These are phyloP conservation scores for Camptogramma bilineatum DNA, from an alignment of 2,888 invertebrate genomes.

Conservation along the genomic window DNA sequence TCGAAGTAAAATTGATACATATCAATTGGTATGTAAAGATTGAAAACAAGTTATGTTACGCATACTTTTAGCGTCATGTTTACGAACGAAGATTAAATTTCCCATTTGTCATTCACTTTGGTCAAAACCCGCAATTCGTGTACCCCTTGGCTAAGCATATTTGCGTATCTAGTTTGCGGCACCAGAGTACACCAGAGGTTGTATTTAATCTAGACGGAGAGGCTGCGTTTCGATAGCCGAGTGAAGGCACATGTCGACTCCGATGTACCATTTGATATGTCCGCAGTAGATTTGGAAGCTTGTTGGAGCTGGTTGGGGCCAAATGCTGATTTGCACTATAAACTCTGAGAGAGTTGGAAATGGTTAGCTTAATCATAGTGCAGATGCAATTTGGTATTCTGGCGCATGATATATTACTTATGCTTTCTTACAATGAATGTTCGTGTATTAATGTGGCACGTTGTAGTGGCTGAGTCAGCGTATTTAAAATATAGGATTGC, in stretches of 20 bases:
- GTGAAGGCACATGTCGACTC: slow-evolving; percentile 29
- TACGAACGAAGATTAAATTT: neutral
- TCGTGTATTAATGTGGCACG: too few relatives aligned
- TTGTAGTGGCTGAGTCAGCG: too few relatives aligned
- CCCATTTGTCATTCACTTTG: neutral
- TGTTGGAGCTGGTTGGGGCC: slow-evolving; percentile 1
- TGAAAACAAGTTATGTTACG: neutral
- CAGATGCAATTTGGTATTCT: neutral
- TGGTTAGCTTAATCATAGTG: neutral
- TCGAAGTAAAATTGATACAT: neutral
- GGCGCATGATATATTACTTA: neutral
- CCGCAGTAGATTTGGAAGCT: slow-evolving; percentile 9
- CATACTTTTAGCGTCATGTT: neutral
- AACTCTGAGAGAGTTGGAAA: neutral
- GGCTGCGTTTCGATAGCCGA: slow-evolving; percentile 21
- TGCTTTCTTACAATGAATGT: too few relatives aligned
- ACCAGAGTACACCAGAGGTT: slow-evolving; percentile 10
- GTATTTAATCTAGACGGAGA: slow-evolving; percentile 31
- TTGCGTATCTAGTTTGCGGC: slow-evolving; percentile 27
- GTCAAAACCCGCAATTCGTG: neutral
- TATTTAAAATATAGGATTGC: too few relatives aligned
- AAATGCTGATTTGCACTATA: slow-evolving; percentile 1
- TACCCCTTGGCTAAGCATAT: slow-evolving; percentile 9
- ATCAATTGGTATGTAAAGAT: neutral
- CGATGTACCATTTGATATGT: slow-evolving; percentile 24